A percentile compares a stretch with the other conserved stretches of the same genome.
phyloP scores from a whole-genome alignment of 2,797 vertebrate genomes.

The Acipenser oxyrinchus region DNA sequence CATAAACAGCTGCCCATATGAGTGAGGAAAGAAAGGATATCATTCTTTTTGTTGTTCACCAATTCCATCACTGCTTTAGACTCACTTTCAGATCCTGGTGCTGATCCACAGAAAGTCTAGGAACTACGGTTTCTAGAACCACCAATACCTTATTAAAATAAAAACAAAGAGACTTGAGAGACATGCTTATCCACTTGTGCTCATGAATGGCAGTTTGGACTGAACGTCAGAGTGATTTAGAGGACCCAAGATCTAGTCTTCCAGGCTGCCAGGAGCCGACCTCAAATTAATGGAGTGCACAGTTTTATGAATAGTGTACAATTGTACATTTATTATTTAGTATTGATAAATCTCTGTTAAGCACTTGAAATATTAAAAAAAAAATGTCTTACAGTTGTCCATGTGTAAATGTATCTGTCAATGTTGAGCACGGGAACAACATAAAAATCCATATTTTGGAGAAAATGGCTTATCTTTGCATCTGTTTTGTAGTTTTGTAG shows the following conservation, averaged over 20 bases:
- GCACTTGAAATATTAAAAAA: neutral
- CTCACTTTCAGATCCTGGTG: constrained; percentile 63
- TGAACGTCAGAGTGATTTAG: neutral
- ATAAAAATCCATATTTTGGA: constrained; percentile 44
- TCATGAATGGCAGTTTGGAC: neutral
- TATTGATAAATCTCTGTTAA: too few relatives aligned
- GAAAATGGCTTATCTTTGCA: constrained; percentile 33
- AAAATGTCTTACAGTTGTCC: constrained; percentile 37
- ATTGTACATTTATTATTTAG: too few relatives aligned
- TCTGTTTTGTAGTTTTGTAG: constrained; percentile 45
- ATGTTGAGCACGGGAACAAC: constrained; percentile 49
- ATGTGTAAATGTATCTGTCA: constrained; percentile 50
- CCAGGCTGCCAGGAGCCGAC: neutral
- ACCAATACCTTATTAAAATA: constrained; percentile 50
- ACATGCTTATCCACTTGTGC: constrained; percentile 6
- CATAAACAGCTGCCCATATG: constrained; percentile 71
- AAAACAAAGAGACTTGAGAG: neutral
- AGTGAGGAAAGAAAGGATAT: constrained; percentile 76
- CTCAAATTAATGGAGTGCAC: neutral
- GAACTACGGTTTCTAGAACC: constrained; percentile 59
- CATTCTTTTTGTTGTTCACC: constrained; percentile 44
- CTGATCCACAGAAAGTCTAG: constrained; percentile 50
- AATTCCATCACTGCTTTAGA: constrained; percentile 59
- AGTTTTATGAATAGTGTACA: neutral
- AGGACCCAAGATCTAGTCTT: neutral